Evolutionary conservation across 2,113 vertebrate genomes (phyloP), one percentile per base, ranked within the genome.

Genomic region (Ginglymostoma cirratum): DNA sequence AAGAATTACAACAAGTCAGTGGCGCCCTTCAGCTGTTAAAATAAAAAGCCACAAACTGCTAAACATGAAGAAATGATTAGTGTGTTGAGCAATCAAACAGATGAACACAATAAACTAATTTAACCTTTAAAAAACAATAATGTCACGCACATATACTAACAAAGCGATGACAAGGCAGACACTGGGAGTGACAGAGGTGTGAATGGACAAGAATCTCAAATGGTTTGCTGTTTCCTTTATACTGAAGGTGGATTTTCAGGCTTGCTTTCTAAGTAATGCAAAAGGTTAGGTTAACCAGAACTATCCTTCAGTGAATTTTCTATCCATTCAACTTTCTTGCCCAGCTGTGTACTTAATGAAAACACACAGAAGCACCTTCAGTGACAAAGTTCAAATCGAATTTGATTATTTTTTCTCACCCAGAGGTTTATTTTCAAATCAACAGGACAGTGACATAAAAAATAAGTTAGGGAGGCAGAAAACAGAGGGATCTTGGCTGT

Each of bases 1-100:
- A 42, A 42, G n/a, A 93, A 17, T 66, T 93, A 52, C 52, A 90
- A 38, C 30, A 21, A 65, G 21, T 93, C 61, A 66, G 89, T 38
- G 65, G 34, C 89, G 65, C 55, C 30, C 89, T 92, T 92, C 55
- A 93, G 89, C 61, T 66, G 15, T 93, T 93, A 65, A 61, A 90
- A n/a, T 66, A 93, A 38, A 24, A 93, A n/a, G 61, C 89, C 89
- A 67, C 34, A 93, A 93, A 66, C 30, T 66, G 15, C 89, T 17
- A 93, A 66, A 90, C 30, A 30, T 34, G 52, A 55, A 55, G 48
- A 93, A 42, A 83, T 83, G n/a, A 93, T 67, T 66, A 93, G 19
- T 34, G 1, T 55, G 38, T 65, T 93, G 61, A 93, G 89, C 23
- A 65, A 66, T 66, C 89, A 7, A 23, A 66, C 34, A 90, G 27